A percentile compares a stretch with the other conserved stretches of the same genome.
phyloP scores from a whole-genome alignment of 2,888 invertebrate species.

The Hypomecis punctinalis region DNA sequence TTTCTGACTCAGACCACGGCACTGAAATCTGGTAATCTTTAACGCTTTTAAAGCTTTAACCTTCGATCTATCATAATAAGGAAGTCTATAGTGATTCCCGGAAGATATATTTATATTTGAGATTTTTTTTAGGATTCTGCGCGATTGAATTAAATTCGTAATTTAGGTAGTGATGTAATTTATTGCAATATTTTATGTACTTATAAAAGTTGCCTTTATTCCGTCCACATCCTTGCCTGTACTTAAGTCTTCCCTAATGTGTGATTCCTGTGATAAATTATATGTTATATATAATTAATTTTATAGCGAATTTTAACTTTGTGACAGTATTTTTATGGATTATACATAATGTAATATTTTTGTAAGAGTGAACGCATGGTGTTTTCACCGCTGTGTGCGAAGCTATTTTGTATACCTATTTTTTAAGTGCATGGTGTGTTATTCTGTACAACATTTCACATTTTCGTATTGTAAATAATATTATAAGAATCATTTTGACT shows the following conservation, averaged over 20 bases:
- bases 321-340: conserved; percentile 56
- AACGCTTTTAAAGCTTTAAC: conserved; percentile 29
- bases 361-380: conserved; percentile 68
- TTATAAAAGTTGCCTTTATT: conserved; percentile 39
- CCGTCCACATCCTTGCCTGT: conserved; percentile 63
- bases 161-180: background rate
- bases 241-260: conserved; percentile 66
- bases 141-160: background rate
- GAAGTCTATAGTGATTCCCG: conserved; percentile 13
- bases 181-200: too few relatives aligned
- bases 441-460: conserved; percentile 66
- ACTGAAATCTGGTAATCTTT: conserved; percentile 90
- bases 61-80: conserved; percentile 34
- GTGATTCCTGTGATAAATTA: conserved; percentile 67
- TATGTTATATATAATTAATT: conserved; percentile 48
- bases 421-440: conserved; percentile 85
- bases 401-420: conserved; percentile 68
- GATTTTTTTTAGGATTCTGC: too few relatives aligned
- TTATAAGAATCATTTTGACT: conserved; percentile 79
- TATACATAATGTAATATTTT: conserved; percentile 52
- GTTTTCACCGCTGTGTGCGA: conserved; percentile 77
- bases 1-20: conserved; percentile 85
- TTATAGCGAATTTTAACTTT: conserved; percentile 49
- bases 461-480: conserved; percentile 78
- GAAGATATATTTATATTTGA: background rate